A percentile compares a stretch with the other conserved stretches of the same genome.
Conservation (phyloP, 2,113 vertebrate genomes). For the Oenanthe oenanthe region DNA sequence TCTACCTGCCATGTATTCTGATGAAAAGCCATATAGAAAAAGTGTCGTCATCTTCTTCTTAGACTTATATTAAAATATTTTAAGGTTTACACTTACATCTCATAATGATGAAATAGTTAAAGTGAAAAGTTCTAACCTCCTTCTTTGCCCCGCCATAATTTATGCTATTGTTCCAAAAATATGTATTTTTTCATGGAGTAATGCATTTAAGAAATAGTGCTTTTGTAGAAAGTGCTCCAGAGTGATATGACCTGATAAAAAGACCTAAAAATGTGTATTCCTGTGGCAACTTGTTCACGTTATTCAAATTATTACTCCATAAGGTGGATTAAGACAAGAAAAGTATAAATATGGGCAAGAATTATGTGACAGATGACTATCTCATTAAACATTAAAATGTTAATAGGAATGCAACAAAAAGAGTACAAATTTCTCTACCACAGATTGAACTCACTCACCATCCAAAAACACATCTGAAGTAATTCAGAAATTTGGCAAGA, state of each 20-base stretch:
- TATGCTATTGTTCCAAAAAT: not conserved
- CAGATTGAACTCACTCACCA: not conserved
- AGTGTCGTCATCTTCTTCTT: not conserved
- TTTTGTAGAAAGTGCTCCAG: not conserved
- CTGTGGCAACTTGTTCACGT: not conserved
- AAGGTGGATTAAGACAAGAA: not conserved
- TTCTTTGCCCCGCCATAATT: not conserved
- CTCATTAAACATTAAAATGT: slow-evolving; percentile 1
- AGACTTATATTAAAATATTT: not conserved
- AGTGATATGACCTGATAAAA: slow-evolving; percentile 14
- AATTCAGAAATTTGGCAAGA: not conserved
- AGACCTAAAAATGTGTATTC: not conserved
- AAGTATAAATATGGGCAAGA: not conserved
- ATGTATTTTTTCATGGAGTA: not conserved
- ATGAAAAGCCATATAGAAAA: not conserved
- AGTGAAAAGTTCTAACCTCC: not conserved
- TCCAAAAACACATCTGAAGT: not conserved
- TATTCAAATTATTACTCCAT: not conserved
- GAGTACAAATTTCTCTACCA: not conserved
- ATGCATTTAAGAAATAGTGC: not conserved
- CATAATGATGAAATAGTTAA: not conserved
- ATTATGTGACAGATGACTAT: not conserved
- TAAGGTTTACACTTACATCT: not conserved
- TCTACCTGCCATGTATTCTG: not conserved
- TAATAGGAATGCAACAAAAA: not conserved